Evolutionary conservation across 2,888 invertebrate species (phyloP).

Genomic region (Drosophila maculinotata): DNA sequence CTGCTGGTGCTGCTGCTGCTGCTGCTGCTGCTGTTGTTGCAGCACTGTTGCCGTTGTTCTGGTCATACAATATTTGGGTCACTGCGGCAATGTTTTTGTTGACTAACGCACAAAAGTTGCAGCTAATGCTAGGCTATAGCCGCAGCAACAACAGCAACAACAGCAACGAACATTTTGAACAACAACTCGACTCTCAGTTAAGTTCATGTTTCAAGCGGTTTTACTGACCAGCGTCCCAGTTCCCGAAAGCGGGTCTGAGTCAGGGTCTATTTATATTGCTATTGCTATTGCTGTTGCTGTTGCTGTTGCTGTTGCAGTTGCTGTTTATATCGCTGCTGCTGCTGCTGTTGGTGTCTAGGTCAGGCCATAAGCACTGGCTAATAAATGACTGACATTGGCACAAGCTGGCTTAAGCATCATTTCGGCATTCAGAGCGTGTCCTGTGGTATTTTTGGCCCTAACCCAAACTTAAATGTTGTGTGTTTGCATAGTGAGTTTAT

Average conservation of each 20-base stretch:
- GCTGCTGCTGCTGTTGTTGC: constrained; percentile 25
- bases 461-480: no score
- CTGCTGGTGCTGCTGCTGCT: constrained; percentile 29
- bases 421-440: not conserved
- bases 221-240: constrained; percentile 37
- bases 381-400: constrained; percentile 4
- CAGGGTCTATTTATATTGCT: constrained; percentile 1
- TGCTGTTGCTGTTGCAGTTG: not conserved
- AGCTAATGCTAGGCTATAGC: constrained; percentile 30
- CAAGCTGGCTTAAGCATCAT: not conserved
- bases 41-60: constrained; percentile 55
- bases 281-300: not conserved
- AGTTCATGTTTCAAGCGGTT: constrained; percentile 29
- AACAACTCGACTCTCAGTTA: constrained; percentile 10
- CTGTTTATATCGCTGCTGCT: no score
- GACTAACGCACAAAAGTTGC: constrained; percentile 59
- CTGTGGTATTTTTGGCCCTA: not conserved
- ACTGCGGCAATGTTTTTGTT: constrained; percentile 78
- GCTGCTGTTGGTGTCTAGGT: constrained; percentile 4
- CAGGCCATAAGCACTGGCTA: constrained; percentile 6
- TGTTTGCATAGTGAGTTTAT: no score
- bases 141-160: constrained; percentile 14
- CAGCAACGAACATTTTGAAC: constrained; percentile 5
- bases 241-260: not conserved
- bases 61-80: constrained; percentile 70